A percentile compares a stretch with the other conserved stretches of the same genome.
phyloP scores from a whole-genome alignment of 2,888 invertebrate genomes.

The Hyppa rectilinea region DNA sequence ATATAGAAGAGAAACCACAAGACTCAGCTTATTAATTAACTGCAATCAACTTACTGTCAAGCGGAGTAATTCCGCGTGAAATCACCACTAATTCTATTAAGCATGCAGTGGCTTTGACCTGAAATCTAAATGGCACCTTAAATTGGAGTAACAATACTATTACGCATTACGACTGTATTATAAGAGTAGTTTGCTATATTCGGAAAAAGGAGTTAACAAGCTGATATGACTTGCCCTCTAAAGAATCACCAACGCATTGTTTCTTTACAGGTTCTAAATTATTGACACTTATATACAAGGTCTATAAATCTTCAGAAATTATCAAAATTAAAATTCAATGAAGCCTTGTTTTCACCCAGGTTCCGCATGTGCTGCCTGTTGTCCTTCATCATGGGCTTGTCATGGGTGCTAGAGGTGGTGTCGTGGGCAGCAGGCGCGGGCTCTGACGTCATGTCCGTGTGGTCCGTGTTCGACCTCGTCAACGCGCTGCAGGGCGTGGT shows the following conservation, averaged over 20 bases:
- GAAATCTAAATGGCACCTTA: background rate
- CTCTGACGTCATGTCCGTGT: slow-evolving; percentile 85
- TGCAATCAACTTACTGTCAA: slow-evolving; percentile 14
- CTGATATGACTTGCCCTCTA: no score
- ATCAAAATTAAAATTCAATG: background rate
- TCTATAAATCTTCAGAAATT: no score
- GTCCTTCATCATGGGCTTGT: slow-evolving; percentile 92
- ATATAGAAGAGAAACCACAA: background rate
- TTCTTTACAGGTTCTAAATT: no score
- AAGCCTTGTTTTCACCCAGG: slow-evolving; percentile 76
- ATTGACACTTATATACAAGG: no score
- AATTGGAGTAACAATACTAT: no score
- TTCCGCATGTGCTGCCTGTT: slow-evolving; percentile 91
- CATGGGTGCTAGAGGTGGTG: slow-evolving; percentile 93
- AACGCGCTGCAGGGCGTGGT: slow-evolving; percentile 93
- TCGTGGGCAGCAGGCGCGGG: slow-evolving; percentile 91
- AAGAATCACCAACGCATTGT: no score
- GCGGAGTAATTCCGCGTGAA: slow-evolving; percentile 6
- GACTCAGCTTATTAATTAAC: slow-evolving; percentile 2
- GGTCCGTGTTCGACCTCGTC: slow-evolving; percentile 92
- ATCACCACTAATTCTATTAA: background rate
- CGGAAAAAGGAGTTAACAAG: no score
- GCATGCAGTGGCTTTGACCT: background rate
- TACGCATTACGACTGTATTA: no score
- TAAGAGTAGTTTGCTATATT: no score